Conservation (phyloP, 2,797 vertebrate genomes). For the Yasuhikotakia modesta region DNA sequence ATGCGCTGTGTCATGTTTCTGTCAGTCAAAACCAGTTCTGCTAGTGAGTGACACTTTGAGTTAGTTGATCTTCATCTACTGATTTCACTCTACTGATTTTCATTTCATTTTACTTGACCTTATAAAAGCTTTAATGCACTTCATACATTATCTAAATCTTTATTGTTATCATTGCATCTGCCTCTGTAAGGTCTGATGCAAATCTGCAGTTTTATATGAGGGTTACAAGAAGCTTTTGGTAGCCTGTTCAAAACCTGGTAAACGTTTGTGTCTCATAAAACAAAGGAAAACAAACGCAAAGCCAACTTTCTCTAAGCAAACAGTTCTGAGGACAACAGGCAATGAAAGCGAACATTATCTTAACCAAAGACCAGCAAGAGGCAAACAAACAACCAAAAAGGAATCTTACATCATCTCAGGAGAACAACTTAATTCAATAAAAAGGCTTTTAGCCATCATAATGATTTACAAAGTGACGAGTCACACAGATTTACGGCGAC, state of each 20-base stretch:
- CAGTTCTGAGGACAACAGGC: not conserved
- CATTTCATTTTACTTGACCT: no score
- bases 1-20: conserved; percentile 70
- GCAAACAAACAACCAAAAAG: conserved; percentile 72
- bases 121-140: conserved; percentile 28
- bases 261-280: not conserved
- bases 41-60: conserved; percentile 66
- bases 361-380: conserved; percentile 72
- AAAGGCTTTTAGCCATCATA: conserved; percentile 90
- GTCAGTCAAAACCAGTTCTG: conserved; percentile 68
- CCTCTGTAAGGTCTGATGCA: not conserved
- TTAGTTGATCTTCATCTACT: conserved; percentile 62
- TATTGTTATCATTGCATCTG: conserved; percentile 2
- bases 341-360: conserved; percentile 71
- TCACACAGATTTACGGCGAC: conserved; percentile 90
- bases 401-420: conserved; percentile 49
- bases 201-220: not conserved
- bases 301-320: conserved; percentile 58
- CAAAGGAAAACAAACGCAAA: not conserved
- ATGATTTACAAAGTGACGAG: conserved; percentile 95
- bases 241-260: not conserved
- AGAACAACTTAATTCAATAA: conserved; percentile 83
- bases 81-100: no score
- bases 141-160: not conserved
- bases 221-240: not conserved